phyloP scores from a whole-genome alignment of 2,113 vertebrate genomes.

The Sarotherodon lohbergeri region DNA sequence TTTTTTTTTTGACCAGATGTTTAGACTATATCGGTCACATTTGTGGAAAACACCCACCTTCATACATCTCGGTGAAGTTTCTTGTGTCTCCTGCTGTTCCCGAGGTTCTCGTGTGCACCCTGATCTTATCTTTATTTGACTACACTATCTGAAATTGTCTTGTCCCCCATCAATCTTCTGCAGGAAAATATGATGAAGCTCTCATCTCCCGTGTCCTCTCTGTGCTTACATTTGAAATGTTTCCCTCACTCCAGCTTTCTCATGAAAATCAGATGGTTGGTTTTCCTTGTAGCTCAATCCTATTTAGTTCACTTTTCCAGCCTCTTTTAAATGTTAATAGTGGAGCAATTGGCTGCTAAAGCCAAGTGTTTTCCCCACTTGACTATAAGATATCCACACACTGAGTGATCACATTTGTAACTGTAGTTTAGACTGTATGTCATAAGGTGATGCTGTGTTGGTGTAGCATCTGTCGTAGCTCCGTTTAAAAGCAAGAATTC shows the following conservation, averaged over 20 bases:
- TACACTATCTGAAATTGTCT: neutral
- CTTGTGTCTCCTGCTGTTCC: neutral
- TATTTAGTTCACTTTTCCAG: neutral
- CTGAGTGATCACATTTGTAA: neutral
- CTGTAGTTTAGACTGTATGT: neutral
- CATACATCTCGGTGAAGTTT: neutral
- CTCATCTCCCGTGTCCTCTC: neutral
- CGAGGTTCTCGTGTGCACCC: neutral
- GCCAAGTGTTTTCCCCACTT: neutral
- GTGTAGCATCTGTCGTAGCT: neutral
- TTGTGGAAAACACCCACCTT: neutral
- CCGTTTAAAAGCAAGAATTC: neutral
- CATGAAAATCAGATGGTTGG: neutral
- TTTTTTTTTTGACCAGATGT: neutral
- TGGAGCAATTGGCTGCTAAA: neutral
- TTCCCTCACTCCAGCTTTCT: neutral
- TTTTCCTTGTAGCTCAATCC: neutral
- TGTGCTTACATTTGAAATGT: neutral
- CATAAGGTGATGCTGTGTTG: neutral
- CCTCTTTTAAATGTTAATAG: neutral
- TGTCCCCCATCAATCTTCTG: neutral
- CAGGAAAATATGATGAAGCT: neutral
- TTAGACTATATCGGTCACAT: neutral
- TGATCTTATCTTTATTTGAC: neutral
- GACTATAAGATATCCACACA: neutral